Evolutionary conservation across 2,797 vertebrate species (phyloP).

Genomic region (Podargus strigoides): DNA sequence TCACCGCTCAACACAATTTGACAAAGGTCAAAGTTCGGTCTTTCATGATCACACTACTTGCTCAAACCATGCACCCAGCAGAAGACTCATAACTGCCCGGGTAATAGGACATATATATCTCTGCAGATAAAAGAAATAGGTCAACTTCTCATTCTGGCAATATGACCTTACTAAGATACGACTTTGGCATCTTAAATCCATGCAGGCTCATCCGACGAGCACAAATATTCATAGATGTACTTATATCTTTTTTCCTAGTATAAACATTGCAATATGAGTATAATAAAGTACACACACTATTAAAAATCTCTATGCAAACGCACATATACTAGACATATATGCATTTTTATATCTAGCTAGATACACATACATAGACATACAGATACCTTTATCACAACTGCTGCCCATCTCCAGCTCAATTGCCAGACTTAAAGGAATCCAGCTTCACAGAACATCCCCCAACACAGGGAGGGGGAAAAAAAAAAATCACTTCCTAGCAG

Average conservation of each 20-base stretch:
- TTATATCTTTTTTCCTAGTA: not conserved
- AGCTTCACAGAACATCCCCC: constrained; percentile 69
- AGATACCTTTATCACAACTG: constrained; percentile 95
- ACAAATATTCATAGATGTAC: constrained; percentile 19
- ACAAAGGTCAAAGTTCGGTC: constrained; percentile 68
- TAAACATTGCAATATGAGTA: not conserved
- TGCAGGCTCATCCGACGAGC: constrained; percentile 14
- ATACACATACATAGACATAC: constrained; percentile 25
- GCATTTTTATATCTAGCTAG: not conserved
- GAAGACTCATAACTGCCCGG: constrained; percentile 19
- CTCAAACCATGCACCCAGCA: constrained; percentile 19
- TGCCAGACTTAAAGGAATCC: constrained; percentile 72
- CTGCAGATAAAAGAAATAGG: constrained; percentile 71
- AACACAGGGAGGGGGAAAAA: constrained; percentile 46
- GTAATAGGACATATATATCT: constrained; percentile 57
- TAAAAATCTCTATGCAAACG: constrained; percentile 1
- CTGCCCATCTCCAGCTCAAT: constrained; percentile 87
- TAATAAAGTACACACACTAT: not conserved
- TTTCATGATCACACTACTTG: constrained; percentile 11
- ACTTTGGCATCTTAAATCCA: constrained; percentile 63
- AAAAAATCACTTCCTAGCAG: constrained; percentile 67
- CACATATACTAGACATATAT: not conserved
- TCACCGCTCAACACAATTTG: not conserved
- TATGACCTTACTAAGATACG: constrained; percentile 67
- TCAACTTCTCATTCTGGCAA: constrained; percentile 61